These are phyloP conservation scores for Brachyopa scutellaris DNA, from an alignment of 2,888 invertebrate genomes.

Conservation along the genomic window DNA sequence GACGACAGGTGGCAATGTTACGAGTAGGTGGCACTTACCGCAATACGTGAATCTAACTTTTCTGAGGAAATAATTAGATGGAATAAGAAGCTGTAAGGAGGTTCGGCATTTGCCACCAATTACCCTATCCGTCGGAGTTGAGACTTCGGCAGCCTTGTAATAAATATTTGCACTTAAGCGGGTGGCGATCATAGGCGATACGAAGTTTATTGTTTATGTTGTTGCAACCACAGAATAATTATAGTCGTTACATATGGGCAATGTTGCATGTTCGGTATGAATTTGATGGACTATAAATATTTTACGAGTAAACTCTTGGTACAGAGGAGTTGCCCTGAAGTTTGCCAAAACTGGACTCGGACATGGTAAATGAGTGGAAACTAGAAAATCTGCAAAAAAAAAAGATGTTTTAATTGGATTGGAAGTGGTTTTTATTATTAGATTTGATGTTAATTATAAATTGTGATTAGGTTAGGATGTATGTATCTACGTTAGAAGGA, in stretches of 20 bases:
- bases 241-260: constrained; percentile 2
- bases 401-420: constrained; percentile 5
- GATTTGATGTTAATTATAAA: neutral
- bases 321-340: neutral
- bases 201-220: neutral
- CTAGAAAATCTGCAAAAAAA: neutral
- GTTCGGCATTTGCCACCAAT: neutral
- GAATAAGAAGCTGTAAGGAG: constrained; percentile 8
- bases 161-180: constrained; percentile 32
- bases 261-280: neutral
- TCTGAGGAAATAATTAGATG: constrained; percentile 22
- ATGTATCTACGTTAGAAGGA: no score
- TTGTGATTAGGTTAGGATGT: no score
- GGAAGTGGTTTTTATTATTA: neutral
- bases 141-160: constrained; percentile 33
- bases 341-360: neutral
- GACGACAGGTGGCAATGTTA: constrained; percentile 51
- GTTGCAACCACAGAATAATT: neutral
- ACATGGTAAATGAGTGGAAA: neutral
- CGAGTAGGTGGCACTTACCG: constrained; percentile 11
- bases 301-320: neutral
- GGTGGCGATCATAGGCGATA: constrained; percentile 3
- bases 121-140: constrained; percentile 8
- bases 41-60: neutral
- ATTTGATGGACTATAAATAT: constrained; percentile 33